Percentiles rank a stretch among this genome's conserved stretches.
Evolutionary conservation across 2,888 invertebrate genomes (phyloP).

Genomic region (Agonopterix heracliana): DNA sequence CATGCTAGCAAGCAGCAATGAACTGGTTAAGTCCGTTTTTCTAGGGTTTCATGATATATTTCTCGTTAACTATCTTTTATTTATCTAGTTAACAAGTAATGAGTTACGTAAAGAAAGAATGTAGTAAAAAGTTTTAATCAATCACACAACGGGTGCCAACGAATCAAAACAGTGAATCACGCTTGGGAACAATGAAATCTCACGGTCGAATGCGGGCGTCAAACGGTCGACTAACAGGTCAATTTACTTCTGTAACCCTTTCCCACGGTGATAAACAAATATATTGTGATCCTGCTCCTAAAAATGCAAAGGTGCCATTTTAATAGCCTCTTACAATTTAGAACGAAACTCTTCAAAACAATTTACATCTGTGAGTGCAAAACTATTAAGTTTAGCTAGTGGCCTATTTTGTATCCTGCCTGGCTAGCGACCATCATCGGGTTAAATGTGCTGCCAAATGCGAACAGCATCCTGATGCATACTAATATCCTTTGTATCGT

Average conservation of each 20-base stretch:
- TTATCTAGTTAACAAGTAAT: conserved; percentile 9
- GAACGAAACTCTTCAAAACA: too few relatives aligned
- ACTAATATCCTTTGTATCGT: neutral
- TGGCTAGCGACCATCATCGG: neutral
- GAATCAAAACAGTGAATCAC: conserved; percentile 66
- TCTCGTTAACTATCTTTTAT: conserved; percentile 8
- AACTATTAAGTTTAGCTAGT: too few relatives aligned
- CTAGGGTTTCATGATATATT: conserved; percentile 18
- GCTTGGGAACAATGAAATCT: conserved; percentile 63
- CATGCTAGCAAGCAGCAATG: conserved; percentile 19
- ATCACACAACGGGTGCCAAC: conserved; percentile 51
- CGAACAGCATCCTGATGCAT: conserved; percentile 1
- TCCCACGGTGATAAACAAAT: conserved; percentile 63
- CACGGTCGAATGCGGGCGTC: conserved; percentile 71
- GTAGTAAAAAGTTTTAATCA: conserved; percentile 55
- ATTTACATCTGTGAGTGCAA: too few relatives aligned
- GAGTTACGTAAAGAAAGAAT: conserved; percentile 25
- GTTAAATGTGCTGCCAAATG: neutral
- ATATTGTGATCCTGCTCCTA: conserved; percentile 5
- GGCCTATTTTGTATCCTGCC: too few relatives aligned
- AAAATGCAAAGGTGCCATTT: neutral
- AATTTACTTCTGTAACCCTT: conserved; percentile 64
- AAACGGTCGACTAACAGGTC: conserved; percentile 64
- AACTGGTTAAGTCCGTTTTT: conserved; percentile 17
- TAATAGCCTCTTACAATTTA: too few relatives aligned